Conservation (phyloP, 1,140 invertebrate species). For the Listronotus bonariensis region DNA sequence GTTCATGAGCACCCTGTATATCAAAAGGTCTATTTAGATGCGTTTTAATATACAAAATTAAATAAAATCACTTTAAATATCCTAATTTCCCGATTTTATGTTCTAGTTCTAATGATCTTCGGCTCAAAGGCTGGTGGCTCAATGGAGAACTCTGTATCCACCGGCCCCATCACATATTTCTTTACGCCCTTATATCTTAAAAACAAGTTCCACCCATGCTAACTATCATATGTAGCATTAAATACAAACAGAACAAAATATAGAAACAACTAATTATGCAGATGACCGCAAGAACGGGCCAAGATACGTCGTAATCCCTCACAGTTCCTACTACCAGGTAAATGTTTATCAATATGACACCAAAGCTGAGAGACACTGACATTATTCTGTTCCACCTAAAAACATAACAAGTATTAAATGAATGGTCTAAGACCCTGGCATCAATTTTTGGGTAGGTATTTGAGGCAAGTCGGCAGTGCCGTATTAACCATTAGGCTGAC, state of each 20-base stretch:
- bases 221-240: constrained; percentile 71
- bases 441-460: no score
- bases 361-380: constrained; percentile 66
- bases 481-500: no score
- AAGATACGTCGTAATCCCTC: constrained; percentile 56
- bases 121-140: constrained; percentile 19
- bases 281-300: constrained; percentile 61
- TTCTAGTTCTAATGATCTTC: no score
- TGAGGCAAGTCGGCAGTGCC: no score
- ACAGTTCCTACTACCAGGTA: constrained; percentile 77
- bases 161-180: constrained; percentile 47
- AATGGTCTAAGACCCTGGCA: no score
- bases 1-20: no score
- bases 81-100: no score
- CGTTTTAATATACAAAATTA: no score
- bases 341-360: constrained; percentile 82
- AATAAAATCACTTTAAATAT: no score
- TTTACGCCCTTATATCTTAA: constrained; percentile 48
- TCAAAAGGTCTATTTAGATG: no score
- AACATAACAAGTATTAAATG: no score
- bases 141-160: constrained; percentile 35
- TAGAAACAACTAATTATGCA: constrained; percentile 68
- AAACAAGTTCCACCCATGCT: constrained; percentile 65
- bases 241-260: constrained; percentile 71
- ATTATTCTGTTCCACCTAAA: constrained; percentile 71